Conservation (phyloP, 30 jellyfish, hydroid and myxozoan genomes). For the Aurelia sp. region DNA sequence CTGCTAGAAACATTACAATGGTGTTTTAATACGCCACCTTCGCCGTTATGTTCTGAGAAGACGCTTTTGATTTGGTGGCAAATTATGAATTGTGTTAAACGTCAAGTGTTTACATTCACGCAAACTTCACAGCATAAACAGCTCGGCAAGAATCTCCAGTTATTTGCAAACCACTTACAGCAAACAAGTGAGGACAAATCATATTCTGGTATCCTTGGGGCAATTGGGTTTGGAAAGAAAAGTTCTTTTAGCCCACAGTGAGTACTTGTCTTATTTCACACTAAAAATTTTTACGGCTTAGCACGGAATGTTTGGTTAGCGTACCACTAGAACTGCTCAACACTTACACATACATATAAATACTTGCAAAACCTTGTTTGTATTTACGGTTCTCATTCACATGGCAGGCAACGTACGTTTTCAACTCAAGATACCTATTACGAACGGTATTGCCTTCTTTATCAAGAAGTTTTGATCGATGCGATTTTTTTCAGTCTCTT, state of each 20-base stretch:
- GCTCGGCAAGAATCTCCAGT: slow-evolving; percentile 48
- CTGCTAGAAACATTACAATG: slow-evolving; percentile 68
- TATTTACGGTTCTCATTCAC: no score
- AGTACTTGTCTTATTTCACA: background rate
- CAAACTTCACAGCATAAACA: background rate
- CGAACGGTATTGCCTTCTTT: no score
- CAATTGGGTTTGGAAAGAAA: slow-evolving; percentile 84
- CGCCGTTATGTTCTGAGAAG: slow-evolving; percentile 63
- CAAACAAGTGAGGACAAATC: slow-evolving; percentile 78
- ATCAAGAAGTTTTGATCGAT: no score
- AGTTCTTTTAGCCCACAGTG: slow-evolving; percentile 74
- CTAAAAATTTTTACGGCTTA: no score
- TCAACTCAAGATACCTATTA: no score
- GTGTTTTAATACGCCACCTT: slow-evolving; percentile 56
- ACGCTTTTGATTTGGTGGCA: slow-evolving; percentile 80
- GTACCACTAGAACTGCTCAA: no score
- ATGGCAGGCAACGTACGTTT: no score
- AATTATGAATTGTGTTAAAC: slow-evolving; percentile 46
- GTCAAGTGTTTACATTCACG: slow-evolving; percentile 15
- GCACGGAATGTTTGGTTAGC: no score
- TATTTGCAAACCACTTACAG: slow-evolving; percentile 55
- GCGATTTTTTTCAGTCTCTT: no score
- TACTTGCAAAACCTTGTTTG: no score
- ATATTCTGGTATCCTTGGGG: slow-evolving; percentile 83
- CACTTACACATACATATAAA: no score